These are phyloP conservation scores for Serrognathus titanus DNA, from an alignment of 2,888 invertebrate genomes.

Conservation along the genomic window DNA sequence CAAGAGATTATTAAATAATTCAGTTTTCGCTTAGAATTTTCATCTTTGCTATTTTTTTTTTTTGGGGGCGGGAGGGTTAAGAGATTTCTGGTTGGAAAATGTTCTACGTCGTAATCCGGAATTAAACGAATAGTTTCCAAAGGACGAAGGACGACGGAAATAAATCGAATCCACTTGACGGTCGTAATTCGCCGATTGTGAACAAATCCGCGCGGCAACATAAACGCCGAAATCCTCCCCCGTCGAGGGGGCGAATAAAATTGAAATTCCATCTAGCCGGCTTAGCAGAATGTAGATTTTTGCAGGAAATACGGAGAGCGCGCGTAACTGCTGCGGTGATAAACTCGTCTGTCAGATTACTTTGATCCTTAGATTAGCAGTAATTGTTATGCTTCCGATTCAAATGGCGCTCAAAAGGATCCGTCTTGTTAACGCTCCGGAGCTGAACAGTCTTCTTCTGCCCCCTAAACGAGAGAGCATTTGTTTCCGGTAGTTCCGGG, in stretches of 20 bases:
- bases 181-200: constrained; percentile 6
- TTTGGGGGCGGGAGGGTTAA: too few relatives aligned
- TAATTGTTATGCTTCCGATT: constrained; percentile 26
- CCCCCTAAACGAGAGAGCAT: not conserved
- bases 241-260: constrained; percentile 16
- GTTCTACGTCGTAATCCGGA: too few relatives aligned
- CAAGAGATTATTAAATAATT: too few relatives aligned
- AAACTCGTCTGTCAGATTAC: constrained; percentile 18
- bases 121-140: too few relatives aligned
- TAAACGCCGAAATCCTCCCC: constrained; percentile 9
- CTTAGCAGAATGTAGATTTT: constrained; percentile 5
- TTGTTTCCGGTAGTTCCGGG: not conserved
- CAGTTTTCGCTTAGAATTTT: too few relatives aligned
- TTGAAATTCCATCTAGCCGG: constrained; percentile 19
- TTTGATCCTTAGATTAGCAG: constrained; percentile 21
- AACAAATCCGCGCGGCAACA: constrained; percentile 5
- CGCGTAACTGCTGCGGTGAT: constrained; percentile 4
- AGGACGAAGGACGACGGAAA: too few relatives aligned
- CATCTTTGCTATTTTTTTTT: too few relatives aligned
- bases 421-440: constrained; percentile 13
- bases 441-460: not conserved
- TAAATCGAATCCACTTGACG: too few relatives aligned
- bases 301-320: too few relatives aligned
- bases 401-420: constrained; percentile 23
- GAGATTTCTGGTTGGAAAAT: too few relatives aligned